Conservation (phyloP, 2,797 vertebrate genomes). For the Neoniphon sammara region DNA sequence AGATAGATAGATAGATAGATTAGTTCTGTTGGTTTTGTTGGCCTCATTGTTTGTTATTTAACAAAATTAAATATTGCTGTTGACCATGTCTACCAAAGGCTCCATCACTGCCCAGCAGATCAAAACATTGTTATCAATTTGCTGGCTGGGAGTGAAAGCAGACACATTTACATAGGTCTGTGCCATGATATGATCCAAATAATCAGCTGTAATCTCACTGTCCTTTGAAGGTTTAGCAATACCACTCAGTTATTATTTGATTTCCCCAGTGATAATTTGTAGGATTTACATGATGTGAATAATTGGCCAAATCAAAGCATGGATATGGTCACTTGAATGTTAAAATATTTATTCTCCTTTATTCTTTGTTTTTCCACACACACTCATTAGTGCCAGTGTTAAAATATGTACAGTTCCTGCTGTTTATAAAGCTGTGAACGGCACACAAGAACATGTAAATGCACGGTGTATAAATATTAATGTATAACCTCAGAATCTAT, state of each 20-base stretch:
- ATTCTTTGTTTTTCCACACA: background rate
- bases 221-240: background rate
- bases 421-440: background rate
- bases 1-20: too few relatives aligned
- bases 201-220: slow-evolving; percentile 1
- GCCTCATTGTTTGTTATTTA: too few relatives aligned
- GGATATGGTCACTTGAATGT: background rate
- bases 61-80: too few relatives aligned
- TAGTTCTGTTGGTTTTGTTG: too few relatives aligned
- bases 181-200: background rate
- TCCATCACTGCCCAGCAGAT: too few relatives aligned
- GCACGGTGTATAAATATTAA: too few relatives aligned
- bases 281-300: background rate
- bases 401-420: background rate
- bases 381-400: background rate
- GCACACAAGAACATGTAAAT: too few relatives aligned
- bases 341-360: background rate
- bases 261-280: background rate
- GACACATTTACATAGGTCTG: background rate
- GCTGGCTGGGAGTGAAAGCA: too few relatives aligned
- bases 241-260: background rate
- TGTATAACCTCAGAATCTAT: background rate
- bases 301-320: background rate
- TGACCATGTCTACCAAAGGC: too few relatives aligned
- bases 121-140: too few relatives aligned